Percentiles rank a stretch among this genome's conserved stretches.
These are phyloP conservation scores for Ranitomeya variabilis DNA, from an alignment of 2,113 vertebrate species.

Conservation along the genomic window DNA sequence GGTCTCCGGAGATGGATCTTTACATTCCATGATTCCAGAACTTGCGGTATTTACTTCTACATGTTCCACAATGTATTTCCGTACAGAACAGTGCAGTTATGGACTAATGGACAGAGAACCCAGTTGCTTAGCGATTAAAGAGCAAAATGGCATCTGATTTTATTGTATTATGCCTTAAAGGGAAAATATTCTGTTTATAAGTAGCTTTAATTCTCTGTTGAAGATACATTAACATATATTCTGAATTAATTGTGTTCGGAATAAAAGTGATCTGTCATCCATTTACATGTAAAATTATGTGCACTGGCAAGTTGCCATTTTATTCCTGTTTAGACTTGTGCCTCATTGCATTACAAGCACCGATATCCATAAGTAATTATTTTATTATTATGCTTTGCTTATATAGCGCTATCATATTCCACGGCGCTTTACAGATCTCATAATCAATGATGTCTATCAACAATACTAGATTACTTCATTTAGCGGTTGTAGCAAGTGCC, in stretches of 20 bases:
- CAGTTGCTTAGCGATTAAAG: slow-evolving; percentile 16
- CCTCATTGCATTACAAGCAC: neutral
- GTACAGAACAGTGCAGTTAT: neutral
- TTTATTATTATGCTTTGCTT: too few relatives aligned
- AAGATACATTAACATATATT: neutral
- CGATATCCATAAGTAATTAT: neutral
- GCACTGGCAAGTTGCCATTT: too few relatives aligned
- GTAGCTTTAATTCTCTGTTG: neutral
- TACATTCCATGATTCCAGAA: slow-evolving; percentile 3
- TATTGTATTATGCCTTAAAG: slow-evolving; percentile 12
- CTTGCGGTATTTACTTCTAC: neutral
- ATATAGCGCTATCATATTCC: too few relatives aligned
- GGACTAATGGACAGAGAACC: neutral
- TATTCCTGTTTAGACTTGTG: neutral
- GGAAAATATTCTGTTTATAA: neutral
- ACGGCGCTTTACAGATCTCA: too few relatives aligned
- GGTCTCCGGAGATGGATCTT: slow-evolving; percentile 4
- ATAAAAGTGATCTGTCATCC: neutral
- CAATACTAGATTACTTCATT: neutral
- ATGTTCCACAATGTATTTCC: neutral
- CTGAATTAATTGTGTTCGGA: neutral
- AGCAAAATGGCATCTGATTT: slow-evolving; percentile 4
- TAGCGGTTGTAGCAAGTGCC: neutral
- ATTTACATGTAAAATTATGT: neutral
- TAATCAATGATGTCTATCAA: neutral